phyloP scores from a whole-genome alignment of 2,797 vertebrate species.

The Valencia hispanica region DNA sequence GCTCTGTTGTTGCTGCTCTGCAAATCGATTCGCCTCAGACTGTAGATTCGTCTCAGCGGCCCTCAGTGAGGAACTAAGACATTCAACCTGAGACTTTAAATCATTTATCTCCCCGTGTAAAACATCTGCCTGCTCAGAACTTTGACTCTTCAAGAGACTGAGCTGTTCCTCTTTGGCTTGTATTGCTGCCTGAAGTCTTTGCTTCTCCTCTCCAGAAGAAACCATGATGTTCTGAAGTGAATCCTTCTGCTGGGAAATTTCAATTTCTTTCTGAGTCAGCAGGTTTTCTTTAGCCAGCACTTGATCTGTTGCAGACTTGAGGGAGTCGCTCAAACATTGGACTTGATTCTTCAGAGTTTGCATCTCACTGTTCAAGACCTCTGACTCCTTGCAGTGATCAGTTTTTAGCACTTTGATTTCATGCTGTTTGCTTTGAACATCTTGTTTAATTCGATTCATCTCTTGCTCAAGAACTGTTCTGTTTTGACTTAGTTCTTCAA shows the following conservation, averaged over 20 bases:
- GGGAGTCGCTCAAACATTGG: slow-evolving; percentile 36
- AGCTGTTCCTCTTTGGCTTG: slow-evolving; percentile 56
- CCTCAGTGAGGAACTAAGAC: slow-evolving; percentile 26
- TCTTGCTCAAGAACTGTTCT: slow-evolving; percentile 6
- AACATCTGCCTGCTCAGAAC: slow-evolving; percentile 25
- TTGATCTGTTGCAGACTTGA: slow-evolving; percentile 50
- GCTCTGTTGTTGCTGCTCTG: slow-evolving; percentile 39
- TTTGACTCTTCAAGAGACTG: slow-evolving; percentile 17
- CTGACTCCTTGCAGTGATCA: slow-evolving; percentile 30
- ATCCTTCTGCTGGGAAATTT: slow-evolving; percentile 51
- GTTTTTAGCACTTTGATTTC: slow-evolving; percentile 20
- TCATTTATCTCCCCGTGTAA: slow-evolving; percentile 44
- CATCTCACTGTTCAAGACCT: slow-evolving; percentile 50
- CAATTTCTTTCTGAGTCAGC: slow-evolving; percentile 46
- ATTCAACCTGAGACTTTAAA: slow-evolving; percentile 27
- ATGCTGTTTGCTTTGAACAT: slow-evolving; percentile 27
- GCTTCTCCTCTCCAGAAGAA: slow-evolving; percentile 65
- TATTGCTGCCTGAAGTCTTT: slow-evolving; percentile 35
- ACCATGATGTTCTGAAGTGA: slow-evolving; percentile 15
- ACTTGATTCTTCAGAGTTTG: slow-evolving; percentile 41
- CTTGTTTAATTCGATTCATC: slow-evolving; percentile 12
- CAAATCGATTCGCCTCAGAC: not conserved
- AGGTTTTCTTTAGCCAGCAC: slow-evolving; percentile 51
- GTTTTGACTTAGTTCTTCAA: slow-evolving; percentile 3
- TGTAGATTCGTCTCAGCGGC: slow-evolving; percentile 43